phyloP scores from a whole-genome alignment of 1,140 invertebrate species.

The Hetaerina americana region DNA sequence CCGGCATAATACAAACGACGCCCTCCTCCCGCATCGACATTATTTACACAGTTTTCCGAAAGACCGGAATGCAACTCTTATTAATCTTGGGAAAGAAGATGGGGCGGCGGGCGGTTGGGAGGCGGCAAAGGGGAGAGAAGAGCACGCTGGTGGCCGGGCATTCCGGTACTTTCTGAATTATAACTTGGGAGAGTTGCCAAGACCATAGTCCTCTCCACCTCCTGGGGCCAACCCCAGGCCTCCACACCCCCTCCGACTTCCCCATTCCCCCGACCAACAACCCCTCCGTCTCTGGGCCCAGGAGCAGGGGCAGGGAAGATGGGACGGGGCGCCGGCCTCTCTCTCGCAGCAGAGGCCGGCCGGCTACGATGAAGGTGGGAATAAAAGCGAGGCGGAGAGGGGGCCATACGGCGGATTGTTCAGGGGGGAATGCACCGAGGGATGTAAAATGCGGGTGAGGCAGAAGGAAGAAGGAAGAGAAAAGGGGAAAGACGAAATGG shows the following conservation, averaged over 20 bases:
- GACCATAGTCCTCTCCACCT: too few relatives aligned
- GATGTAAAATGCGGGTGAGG: too few relatives aligned
- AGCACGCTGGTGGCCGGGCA: not conserved
- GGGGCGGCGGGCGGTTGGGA: not conserved
- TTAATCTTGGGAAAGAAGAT: not conserved
- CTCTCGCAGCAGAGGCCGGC: not conserved
- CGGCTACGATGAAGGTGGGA: not conserved
- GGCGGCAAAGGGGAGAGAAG: not conserved
- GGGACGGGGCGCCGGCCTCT: too few relatives aligned
- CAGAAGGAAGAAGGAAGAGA: too few relatives aligned
- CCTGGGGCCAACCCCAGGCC: too few relatives aligned
- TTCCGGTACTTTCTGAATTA: not conserved
- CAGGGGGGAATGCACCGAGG: too few relatives aligned
- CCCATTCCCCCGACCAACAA: too few relatives aligned
- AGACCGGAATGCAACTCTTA: not conserved
- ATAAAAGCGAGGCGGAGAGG: not conserved
- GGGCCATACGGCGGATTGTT: too few relatives aligned
- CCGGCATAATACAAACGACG: not conserved
- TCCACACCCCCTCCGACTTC: too few relatives aligned
- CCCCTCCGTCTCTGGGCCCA: not conserved
- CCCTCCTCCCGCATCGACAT: not conserved
- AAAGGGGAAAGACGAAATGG: too few relatives aligned
- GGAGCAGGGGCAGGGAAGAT: not conserved
- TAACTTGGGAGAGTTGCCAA: not conserved
- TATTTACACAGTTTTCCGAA: not conserved